phyloP scores from a whole-genome alignment of 2,888 invertebrate genomes.

The Sisyra terminalis region DNA sequence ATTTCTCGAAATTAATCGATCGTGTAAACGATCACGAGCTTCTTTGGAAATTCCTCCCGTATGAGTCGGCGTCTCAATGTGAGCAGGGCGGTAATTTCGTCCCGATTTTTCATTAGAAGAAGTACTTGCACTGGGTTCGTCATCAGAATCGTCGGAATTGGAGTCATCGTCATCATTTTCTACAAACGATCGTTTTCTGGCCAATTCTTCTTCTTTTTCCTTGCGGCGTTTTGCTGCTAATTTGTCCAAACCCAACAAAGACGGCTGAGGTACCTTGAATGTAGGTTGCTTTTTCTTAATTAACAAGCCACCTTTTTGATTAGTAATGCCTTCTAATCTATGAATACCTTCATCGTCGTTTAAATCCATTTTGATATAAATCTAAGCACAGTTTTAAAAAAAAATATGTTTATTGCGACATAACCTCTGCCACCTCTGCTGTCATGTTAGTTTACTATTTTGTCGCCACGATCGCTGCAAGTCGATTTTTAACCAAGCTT shows the following conservation, averaged over 20 bases:
- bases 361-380: constrained; percentile 2
- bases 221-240: constrained; percentile 57
- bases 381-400: background rate
- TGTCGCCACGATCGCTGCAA: no score
- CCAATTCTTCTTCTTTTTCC: constrained; percentile 36
- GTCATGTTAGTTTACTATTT: no score
- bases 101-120: constrained; percentile 19
- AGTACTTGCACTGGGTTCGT: constrained; percentile 23
- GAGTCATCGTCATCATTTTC: constrained; percentile 28
- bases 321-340: constrained; percentile 50
- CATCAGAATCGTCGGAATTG: constrained; percentile 14
- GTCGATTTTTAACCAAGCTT: no score
- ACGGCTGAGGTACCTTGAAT: constrained; percentile 62
- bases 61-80: constrained; percentile 85
- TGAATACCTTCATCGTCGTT: constrained; percentile 41
- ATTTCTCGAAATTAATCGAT: constrained; percentile 36
- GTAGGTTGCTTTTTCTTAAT: constrained; percentile 52
- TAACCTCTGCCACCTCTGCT: no score
- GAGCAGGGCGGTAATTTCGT: constrained; percentile 59
- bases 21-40: constrained; percentile 54
- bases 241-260: constrained; percentile 69
- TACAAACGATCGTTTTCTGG: constrained; percentile 49
- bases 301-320: constrained; percentile 50
- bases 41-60: constrained; percentile 80
- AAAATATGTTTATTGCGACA: no score